These are phyloP conservation scores for Arnoldichthys spilopterus DNA, from an alignment of 2,797 vertebrate species.

Conservation along the genomic window DNA sequence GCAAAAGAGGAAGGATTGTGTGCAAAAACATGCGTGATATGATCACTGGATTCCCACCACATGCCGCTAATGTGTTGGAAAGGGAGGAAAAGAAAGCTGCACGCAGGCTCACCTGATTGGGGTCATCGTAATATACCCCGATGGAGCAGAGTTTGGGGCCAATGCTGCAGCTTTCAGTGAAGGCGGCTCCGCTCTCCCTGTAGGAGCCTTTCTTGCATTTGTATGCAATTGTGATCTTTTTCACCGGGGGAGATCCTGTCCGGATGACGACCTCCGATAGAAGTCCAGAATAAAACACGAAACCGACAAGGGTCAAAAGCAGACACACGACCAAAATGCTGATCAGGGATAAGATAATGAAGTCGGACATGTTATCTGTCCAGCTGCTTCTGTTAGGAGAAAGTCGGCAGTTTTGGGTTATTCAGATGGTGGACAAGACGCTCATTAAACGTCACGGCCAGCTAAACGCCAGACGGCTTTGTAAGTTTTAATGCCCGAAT, in stretches of 20 bases:
- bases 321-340: slow-evolving; percentile 75
- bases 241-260: slow-evolving; percentile 85
- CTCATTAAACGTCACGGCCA: background rate
- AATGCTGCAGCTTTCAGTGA: slow-evolving; percentile 85
- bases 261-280: slow-evolving; percentile 80
- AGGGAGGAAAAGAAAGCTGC: background rate
- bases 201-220: slow-evolving; percentile 88
- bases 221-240: slow-evolving; percentile 87
- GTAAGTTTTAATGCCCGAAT: background rate
- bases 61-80: background rate
- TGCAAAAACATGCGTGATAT: no score
- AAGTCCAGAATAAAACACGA: slow-evolving; percentile 84
- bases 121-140: slow-evolving; percentile 91
- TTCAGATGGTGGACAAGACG: background rate
- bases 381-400: slow-evolving; percentile 10
- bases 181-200: slow-evolving; percentile 79
- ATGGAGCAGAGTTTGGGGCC: slow-evolving; percentile 86
- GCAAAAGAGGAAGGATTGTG: background rate
- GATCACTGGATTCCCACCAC: background rate
- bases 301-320: slow-evolving; percentile 77
- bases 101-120: slow-evolving; percentile 76
- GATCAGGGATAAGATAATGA: slow-evolving; percentile 79
- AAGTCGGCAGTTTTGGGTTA: slow-evolving; percentile 2
- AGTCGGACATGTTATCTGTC: slow-evolving; percentile 79
- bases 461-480: background rate